phyloP scores from a whole-genome alignment of 2,113 vertebrate genomes.

The Mesembrinibis cayennensis region DNA sequence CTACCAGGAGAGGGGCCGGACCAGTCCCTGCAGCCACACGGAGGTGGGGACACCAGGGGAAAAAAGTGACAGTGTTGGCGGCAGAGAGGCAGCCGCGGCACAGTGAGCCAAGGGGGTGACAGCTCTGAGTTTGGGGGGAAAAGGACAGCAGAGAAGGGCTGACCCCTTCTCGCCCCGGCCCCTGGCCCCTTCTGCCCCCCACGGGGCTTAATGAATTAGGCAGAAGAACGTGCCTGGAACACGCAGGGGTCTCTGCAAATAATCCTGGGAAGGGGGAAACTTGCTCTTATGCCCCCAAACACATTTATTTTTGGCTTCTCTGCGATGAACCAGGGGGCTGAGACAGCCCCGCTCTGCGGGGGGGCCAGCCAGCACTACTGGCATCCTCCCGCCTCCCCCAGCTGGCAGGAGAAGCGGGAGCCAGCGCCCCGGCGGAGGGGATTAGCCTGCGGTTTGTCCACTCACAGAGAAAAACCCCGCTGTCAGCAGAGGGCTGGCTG shows the following conservation, averaged over 20 bases:
- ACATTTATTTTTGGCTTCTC: not conserved
- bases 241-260: not conserved
- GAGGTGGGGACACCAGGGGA: not conserved
- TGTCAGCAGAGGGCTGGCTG: conserved; percentile 32
- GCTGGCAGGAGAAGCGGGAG: not conserved
- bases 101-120: not conserved
- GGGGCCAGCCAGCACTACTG: too few relatives aligned
- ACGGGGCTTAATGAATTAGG: not conserved
- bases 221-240: not conserved
- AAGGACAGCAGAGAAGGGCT: not conserved
- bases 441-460: not conserved
- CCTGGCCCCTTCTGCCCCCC: not conserved
- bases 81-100: not conserved
- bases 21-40: rapidly evolving
- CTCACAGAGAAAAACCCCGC: not conserved
- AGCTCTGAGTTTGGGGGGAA: not conserved
- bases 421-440: not conserved
- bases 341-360: not conserved
- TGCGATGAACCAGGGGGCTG: not conserved
- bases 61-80: not conserved
- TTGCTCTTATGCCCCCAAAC: not conserved
- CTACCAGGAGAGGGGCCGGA: not conserved
- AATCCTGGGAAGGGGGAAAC: not conserved
- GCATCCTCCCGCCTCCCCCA: not conserved
- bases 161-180: not conserved